These are phyloP conservation scores for Heliconius hermathena DNA, from an alignment of 1,140 invertebrate species.

Conservation along the genomic window DNA sequence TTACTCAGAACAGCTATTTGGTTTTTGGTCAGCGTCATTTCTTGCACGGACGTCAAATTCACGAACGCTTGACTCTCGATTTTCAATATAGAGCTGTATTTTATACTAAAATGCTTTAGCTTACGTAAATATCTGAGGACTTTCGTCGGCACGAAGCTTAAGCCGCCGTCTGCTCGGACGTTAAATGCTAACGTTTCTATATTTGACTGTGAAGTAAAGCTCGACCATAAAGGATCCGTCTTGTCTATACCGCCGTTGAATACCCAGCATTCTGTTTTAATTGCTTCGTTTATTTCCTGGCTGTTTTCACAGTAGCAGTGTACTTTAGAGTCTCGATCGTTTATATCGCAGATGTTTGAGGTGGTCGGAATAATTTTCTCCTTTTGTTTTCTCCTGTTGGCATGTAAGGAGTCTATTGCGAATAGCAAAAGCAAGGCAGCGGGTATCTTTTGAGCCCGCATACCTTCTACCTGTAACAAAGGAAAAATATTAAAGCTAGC, in stretches of 20 bases:
- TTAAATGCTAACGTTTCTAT: conserved; percentile 86
- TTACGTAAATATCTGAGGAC: conserved; percentile 85
- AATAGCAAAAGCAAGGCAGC: conserved; percentile 77
- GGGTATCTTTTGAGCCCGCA: conserved; percentile 74
- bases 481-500: conserved; percentile 33
- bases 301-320: conserved; percentile 79
- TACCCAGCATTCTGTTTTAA: conserved; percentile 84
- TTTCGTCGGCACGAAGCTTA: conserved; percentile 86
- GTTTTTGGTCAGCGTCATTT: conserved; percentile 87
- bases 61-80: conserved; percentile 86
- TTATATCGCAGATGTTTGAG: conserved; percentile 77
- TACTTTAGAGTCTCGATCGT: conserved; percentile 75
- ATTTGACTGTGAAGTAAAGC: conserved; percentile 86
- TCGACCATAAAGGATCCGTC: conserved; percentile 86
- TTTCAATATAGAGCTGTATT: conserved; percentile 86
- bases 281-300: conserved; percentile 71
- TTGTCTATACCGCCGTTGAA: conserved; percentile 85
- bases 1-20: conserved; percentile 84
- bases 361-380: conserved; percentile 60
- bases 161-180: conserved; percentile 84
- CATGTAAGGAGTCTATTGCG: conserved; percentile 74
- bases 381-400: conserved; percentile 70
- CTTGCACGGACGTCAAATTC: conserved; percentile 85
- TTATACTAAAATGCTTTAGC: conserved; percentile 85
- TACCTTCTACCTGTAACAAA: conserved; percentile 74